Evolutionary conservation across 2,113 vertebrate genomes (phyloP), one percentile per base, ranked within the genome.

Genomic region (Gambusia holbrooki): DNA sequence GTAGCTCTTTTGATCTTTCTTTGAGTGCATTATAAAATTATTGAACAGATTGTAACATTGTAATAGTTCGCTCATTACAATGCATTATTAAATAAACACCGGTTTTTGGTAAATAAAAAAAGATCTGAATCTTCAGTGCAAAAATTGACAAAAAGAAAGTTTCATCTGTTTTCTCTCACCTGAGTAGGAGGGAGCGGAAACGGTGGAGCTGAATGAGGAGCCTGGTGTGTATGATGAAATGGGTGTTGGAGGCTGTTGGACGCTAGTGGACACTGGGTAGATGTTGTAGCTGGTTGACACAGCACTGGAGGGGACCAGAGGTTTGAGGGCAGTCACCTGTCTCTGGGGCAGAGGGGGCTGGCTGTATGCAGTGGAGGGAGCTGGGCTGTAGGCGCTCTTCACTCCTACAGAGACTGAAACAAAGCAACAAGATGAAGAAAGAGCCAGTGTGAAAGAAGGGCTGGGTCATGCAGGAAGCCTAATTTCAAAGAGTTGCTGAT

Each of bases 151-250:
- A 58, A 58, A 58, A 37, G 10, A 58, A 11, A 8, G 22, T 58
- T 58, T 22, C 12, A 58, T 22, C 3, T 73, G 19, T n/a, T 30
- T 51, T 3, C 28, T 62, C 2, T 83, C 84, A 96, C 95, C 94
- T 0, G 92, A 88, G 84, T 94, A 95, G 28, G 94, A 93, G 0
- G 86, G 88, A 72, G 90, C 82, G 4, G 92, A 65, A 27, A 83
- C 87, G 8, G 91, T 84, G 28, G 92, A 91, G 76, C 84, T 93
- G 54, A 92, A 95, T 3, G 94, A 87, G 35, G 94, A 91, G 66
- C 90, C 86, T 0, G 88, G 93, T 7, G 94, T 90, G 81, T 94
- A 95, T 27, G 93, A 94, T 40, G 92, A 92, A 60, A 94, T 84
- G 28, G 90, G 75, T 0, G 92, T 88, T 5, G 90, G 87, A 0